Conservation (phyloP, 1,140 invertebrate species). For the Eupristina koningsbergeri region DNA sequence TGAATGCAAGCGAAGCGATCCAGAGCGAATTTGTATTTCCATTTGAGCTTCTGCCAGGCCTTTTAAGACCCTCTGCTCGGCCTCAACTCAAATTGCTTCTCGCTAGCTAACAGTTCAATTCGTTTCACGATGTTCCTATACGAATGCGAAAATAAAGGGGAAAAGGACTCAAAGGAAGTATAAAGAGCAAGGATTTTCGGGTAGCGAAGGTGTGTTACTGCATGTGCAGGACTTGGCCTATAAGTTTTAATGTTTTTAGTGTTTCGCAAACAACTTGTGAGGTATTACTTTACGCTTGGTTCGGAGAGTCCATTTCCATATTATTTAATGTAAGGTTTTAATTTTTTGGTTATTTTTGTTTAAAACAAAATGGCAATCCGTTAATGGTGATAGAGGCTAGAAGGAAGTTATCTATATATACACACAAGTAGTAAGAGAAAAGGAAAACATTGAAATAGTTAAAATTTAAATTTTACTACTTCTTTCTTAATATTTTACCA, state of each 20-base stretch:
- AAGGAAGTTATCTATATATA: too few relatives aligned
- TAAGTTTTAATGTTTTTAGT: constrained; percentile 21
- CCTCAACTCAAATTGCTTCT: constrained; percentile 25
- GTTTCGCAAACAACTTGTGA: not conserved
- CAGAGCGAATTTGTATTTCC: constrained; percentile 43
- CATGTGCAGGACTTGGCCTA: not conserved
- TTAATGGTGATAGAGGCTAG: too few relatives aligned
- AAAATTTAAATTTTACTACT: too few relatives aligned
- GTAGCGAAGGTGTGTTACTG: not conserved
- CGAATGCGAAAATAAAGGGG: constrained; percentile 23
- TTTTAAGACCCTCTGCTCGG: constrained; percentile 25
- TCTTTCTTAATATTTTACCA: too few relatives aligned
- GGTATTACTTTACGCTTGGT: not conserved
- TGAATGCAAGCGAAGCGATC: constrained; percentile 29
- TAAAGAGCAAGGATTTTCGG: not conserved
- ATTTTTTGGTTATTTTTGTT: too few relatives aligned
- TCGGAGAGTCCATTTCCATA: not conserved
- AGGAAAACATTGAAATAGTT: too few relatives aligned
- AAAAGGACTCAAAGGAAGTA: not conserved
- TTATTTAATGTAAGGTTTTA: not conserved
- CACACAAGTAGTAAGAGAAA: too few relatives aligned
- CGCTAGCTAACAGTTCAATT: constrained; percentile 24
- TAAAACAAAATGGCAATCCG: too few relatives aligned
- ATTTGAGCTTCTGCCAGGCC: constrained; percentile 36
- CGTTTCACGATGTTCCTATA: not conserved